Base-by-base conservation (phyloP, 2,113 vertebrate species). In the Brienomyrus brachyistius region DNA sequence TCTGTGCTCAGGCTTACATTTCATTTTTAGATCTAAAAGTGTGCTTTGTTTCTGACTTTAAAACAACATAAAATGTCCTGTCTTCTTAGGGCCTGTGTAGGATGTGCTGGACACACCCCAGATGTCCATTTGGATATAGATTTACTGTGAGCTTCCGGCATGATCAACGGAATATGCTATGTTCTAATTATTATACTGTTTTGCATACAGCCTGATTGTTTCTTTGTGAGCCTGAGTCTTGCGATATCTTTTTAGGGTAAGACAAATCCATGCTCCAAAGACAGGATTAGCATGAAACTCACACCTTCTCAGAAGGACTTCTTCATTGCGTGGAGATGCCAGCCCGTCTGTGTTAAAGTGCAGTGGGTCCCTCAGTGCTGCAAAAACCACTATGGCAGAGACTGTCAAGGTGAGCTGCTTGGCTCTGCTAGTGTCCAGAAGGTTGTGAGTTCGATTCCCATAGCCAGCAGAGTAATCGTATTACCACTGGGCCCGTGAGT, bases 301-400 rank as follows among this genome's bases (percentile, higher is more conserved):
- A n/a, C 23, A 3, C 11, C 83, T 11, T 50, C 83, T 19, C 23
- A 48, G 4, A 15, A 21, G 10, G 83, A 5, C 21, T 50, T 3
- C 47, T 50, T n/a, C 31, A 52, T 4, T 21, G 1, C 11, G 1
- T 4, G 45, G 23, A 19, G 23, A 21, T 0, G 5, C 2, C 4
- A 95, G 96, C 90, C n/a, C 6, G 51, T 99, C 97, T 99, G 98
- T 4, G 11, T 92, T 43, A 94, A 84, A 15, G 48, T 90, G 2
- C 54, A 85, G 3, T 99, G 98, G 98, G 52, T 92, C 66, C 94
- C 94, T 0, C 95, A 95, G 84, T 99, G 98, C 93, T 99, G 98
- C 91, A 94, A 95, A 3, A 98, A 98, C 91, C 98, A 98, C 94
- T 98, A 97, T 0, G 95, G 98, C 90, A 93, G 89, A 40, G 94